Evolutionary conservation across 2,797 vertebrate genomes (phyloP).

Genomic region (Sarcoramphus papa): DNA sequence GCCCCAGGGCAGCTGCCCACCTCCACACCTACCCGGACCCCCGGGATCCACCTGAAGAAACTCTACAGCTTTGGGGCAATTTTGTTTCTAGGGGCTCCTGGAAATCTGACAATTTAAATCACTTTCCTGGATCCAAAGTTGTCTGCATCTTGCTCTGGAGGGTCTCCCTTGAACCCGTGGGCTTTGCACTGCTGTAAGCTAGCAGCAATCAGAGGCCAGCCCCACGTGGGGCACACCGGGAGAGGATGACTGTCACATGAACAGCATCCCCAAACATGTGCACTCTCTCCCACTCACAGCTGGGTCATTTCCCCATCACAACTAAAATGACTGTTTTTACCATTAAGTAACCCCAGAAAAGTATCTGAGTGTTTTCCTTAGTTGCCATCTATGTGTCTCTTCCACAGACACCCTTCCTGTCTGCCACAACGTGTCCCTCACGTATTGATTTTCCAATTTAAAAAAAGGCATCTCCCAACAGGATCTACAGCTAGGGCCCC

Average conservation of each 20-base stretch:
- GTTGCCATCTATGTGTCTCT: neutral
- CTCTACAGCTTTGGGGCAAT: neutral
- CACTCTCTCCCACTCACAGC: neutral
- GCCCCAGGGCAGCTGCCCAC: neutral
- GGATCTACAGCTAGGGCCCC: neutral
- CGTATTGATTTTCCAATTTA: neutral
- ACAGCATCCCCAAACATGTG: rapidly evolving
- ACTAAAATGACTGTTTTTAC: neutral
- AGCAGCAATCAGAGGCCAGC: neutral
- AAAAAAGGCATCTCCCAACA: neutral
- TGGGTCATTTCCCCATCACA: neutral
- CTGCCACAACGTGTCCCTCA: neutral
- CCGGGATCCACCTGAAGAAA: neutral
- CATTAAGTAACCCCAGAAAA: neutral
- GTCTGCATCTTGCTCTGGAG: neutral
- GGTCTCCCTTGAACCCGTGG: neutral
- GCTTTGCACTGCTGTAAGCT: neutral
- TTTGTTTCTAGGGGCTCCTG: neutral
- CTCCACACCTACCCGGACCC: neutral
- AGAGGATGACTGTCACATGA: neutral
- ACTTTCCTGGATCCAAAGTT: neutral
- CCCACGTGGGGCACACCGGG: neutral
- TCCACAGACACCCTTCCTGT: neutral
- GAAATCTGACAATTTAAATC: neutral
- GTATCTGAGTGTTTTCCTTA: neutral